These are phyloP conservation scores for Drosophila buzzatii DNA, from an alignment of 2,888 invertebrate genomes.

Conservation along the genomic window DNA sequence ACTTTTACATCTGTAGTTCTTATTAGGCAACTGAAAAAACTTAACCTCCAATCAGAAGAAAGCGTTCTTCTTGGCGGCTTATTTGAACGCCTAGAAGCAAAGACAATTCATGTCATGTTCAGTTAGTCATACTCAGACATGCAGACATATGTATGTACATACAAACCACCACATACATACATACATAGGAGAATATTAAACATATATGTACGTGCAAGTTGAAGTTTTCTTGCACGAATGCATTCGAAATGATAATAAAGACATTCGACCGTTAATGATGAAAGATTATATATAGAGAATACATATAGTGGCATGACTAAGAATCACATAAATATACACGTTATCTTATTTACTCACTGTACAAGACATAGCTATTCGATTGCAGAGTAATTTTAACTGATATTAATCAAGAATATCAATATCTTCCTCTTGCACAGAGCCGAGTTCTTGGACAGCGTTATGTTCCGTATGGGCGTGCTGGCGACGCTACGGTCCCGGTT, in stretches of 20 bases:
- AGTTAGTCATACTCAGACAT: background rate
- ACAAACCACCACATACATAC: background rate
- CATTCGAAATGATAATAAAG: constrained; percentile 18
- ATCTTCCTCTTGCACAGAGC: constrained; percentile 87
- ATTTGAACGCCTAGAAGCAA: background rate
- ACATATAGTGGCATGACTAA: background rate
- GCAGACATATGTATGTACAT: background rate
- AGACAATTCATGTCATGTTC: background rate
- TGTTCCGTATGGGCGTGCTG: constrained; percentile 97
- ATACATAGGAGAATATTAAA: background rate
- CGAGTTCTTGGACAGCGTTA: constrained; percentile 93
- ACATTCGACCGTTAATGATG: background rate
- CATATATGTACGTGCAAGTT: background rate
- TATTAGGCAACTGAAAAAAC: background rate
- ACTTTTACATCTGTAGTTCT: background rate
- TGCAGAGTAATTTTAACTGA: background rate
- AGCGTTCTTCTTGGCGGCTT: background rate
- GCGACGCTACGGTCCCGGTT: constrained; percentile 94
- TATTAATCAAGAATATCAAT: background rate
- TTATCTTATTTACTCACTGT: background rate
- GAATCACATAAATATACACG: background rate
- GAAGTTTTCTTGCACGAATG: constrained; percentile 8
- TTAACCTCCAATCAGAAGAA: constrained; percentile 5
- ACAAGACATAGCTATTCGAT: background rate
- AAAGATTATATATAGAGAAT: background rate